Evolutionary conservation across 2,888 invertebrate species (phyloP).

Genomic region (Eristalinus aeneus): DNA sequence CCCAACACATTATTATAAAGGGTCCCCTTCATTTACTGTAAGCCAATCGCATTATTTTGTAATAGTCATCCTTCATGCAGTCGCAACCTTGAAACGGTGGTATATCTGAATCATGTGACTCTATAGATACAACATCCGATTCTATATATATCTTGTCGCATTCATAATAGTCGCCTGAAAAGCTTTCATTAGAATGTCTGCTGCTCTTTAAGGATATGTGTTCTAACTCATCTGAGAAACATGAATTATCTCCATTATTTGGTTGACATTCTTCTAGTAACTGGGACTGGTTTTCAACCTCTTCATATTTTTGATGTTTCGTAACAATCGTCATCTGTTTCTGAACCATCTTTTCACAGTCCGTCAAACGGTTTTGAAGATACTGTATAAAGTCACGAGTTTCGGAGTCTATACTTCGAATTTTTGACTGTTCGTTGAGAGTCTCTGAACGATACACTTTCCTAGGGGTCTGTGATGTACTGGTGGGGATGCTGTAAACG

Average conservation of each 20-base stretch:
- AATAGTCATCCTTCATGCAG: constrained; percentile 51
- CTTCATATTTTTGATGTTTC: background rate
- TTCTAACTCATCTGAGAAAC: no score
- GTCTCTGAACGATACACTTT: background rate
- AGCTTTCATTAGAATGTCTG: no score
- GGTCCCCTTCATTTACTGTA: constrained; percentile 6
- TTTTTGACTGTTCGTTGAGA: background rate
- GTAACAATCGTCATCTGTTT: background rate
- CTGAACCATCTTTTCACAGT: background rate
- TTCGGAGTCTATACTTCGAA: background rate
- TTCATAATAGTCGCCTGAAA: background rate
- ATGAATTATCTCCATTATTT: background rate
- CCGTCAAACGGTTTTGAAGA: constrained; percentile 1
- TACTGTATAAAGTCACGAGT: background rate
- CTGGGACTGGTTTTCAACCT: background rate
- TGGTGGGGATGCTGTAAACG: background rate
- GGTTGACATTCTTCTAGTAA: background rate
- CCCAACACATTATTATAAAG: background rate
- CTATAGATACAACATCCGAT: background rate
- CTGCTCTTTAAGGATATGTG: no score
- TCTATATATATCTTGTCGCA: background rate
- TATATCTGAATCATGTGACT: constrained; percentile 20
- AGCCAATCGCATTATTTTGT: constrained; percentile 52
- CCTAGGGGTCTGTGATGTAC: background rate
- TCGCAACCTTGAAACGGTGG: constrained; percentile 52